Evolutionary conservation across 2,888 invertebrate species (phyloP).

Genomic region (Orthosia gothica): DNA sequence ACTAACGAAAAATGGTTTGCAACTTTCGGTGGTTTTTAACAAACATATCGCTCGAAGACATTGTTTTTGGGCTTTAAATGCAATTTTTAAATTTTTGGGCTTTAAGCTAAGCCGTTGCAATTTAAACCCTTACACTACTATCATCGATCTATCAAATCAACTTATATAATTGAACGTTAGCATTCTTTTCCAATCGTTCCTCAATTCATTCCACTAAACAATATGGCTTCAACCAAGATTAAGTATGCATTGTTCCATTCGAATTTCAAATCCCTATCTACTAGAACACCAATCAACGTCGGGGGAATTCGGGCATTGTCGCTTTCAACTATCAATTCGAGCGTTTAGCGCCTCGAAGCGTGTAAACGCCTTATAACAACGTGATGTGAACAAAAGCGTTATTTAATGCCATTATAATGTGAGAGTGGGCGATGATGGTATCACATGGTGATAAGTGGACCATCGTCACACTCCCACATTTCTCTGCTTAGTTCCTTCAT

Average conservation of each 20-base stretch:
- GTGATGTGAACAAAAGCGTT: conserved; percentile 77
- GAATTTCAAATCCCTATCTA: conserved; percentile 41
- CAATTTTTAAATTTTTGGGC: too few species aligned
- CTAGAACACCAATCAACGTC: conserved; percentile 52
- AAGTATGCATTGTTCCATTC: conserved; percentile 50
- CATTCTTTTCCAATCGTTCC: conserved; percentile 13
- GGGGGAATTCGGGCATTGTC: conserved; percentile 51
- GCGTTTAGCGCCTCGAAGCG: conserved; percentile 72
- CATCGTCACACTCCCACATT: conserved; percentile 50
- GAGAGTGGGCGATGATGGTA: conserved; percentile 68
- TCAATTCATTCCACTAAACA: conserved; percentile 41
- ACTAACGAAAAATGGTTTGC: too few species aligned
- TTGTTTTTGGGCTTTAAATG: too few species aligned
- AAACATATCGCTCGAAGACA: too few species aligned
- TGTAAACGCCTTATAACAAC: conserved; percentile 82
- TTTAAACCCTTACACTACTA: background rate
- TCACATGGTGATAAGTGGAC: conserved; percentile 63
- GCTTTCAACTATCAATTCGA: conserved; percentile 58
- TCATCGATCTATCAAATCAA: background rate
- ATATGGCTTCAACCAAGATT: conserved; percentile 39
- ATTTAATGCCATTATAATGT: conserved; percentile 80
- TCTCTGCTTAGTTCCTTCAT: conserved; percentile 22
- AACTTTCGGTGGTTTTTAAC: too few species aligned
- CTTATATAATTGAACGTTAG: background rate
- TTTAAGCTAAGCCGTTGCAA: background rate